Evolutionary conservation across 2,797 vertebrate species (phyloP).

Genomic region (Orientallactaga sibirica): DNA sequence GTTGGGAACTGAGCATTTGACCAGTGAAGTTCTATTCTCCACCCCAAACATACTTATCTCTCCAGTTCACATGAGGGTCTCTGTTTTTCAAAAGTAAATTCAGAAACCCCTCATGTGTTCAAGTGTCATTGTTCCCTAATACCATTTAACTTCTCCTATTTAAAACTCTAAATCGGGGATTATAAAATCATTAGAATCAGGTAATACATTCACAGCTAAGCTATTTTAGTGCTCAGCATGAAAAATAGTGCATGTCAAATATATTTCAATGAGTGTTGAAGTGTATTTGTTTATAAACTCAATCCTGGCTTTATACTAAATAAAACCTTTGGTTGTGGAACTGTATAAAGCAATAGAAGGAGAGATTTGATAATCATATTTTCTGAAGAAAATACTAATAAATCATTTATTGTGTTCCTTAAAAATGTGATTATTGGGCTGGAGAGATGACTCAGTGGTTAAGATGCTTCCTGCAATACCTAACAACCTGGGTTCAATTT

Average conservation of each 20-base stretch:
- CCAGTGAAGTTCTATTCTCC: neutral
- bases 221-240: neutral
- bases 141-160: constrained; percentile 4
- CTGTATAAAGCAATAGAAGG: neutral
- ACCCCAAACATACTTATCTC: neutral
- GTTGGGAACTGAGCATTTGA: neutral
- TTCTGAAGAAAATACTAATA: constrained; percentile 28
- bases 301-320: neutral
- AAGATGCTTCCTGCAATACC: no score
- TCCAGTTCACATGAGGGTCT: neutral
- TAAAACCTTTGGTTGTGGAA: neutral
- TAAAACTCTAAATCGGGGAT: constrained; percentile 32
- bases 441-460: no score
- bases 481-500: no score
- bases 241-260: neutral
- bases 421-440: neutral
- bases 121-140: constrained; percentile 43
- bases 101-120: constrained; percentile 3
- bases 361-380: constrained; percentile 6
- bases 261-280: constrained; percentile 16
- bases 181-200: neutral
- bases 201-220: neutral
- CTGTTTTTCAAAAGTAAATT: constrained; percentile 34
- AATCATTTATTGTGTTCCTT: constrained; percentile 32
- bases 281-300: neutral